Evolutionary conservation across 37 sponge, comb jelly and placozoan genomes (phyloP).

Genomic region (Diacarnus erythraeanus): DNA sequence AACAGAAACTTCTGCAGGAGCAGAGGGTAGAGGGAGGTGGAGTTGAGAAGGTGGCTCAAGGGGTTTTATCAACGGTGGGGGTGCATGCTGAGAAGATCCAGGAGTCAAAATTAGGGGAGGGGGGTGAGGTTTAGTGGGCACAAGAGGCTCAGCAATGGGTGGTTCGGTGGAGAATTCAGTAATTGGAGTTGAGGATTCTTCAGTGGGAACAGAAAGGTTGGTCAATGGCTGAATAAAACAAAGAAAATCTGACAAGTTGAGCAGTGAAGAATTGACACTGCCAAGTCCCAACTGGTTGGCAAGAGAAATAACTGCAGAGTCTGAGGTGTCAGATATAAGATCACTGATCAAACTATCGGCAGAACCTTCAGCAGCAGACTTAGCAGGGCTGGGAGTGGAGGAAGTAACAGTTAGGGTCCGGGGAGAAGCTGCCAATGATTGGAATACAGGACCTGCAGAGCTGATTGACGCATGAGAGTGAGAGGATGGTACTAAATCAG

Average conservation of each 20-base stretch:
- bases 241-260: conserved; percentile 23
- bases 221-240: conserved; percentile 13
- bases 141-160: neutral
- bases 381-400: neutral
- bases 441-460: too few species aligned
- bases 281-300: conserved; percentile 49
- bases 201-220: neutral
- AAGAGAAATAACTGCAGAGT: conserved; percentile 2
- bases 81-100: too few species aligned
- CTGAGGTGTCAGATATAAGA: conserved; percentile 9
- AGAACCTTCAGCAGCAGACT: neutral
- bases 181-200: neutral
- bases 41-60: neutral
- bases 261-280: conserved; percentile 6
- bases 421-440: too few species aligned
- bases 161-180: neutral
- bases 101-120: neutral
- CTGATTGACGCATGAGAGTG: neutral
- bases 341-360: conserved; percentile 2
- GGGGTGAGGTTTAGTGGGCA: neutral
- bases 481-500: neutral
- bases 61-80: neutral
- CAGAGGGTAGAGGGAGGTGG: neutral
- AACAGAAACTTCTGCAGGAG: neutral
- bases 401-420: neutral